These are phyloP conservation scores for Antrozous pallidus DNA, from an alignment of 2,797 vertebrate genomes.

Conservation along the genomic window DNA sequence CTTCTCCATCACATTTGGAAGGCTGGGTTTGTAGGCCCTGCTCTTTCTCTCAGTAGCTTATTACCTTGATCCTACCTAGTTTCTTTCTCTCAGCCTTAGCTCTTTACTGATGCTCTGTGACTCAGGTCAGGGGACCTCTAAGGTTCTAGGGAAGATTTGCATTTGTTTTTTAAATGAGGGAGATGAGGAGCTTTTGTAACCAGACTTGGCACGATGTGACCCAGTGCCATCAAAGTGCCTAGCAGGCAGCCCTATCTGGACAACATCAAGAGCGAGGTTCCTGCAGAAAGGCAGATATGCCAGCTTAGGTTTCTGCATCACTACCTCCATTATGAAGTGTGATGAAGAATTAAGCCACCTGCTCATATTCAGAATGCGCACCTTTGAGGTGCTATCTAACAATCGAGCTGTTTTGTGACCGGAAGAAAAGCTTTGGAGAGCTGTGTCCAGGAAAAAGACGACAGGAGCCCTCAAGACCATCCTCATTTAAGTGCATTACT, in stretches of 20 bases:
- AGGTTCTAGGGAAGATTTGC: background rate
- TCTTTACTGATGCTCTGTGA: background rate
- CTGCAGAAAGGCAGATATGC: background rate
- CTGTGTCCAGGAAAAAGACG: background rate
- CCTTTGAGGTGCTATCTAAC: background rate
- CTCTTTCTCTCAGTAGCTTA: background rate
- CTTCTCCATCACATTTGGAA: background rate
- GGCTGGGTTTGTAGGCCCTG: background rate
- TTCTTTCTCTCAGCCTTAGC: background rate
- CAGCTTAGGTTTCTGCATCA: background rate
- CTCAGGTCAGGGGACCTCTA: background rate
- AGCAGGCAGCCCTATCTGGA: background rate
- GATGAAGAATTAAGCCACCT: background rate
- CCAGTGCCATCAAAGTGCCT: background rate
- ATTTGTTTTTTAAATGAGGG: background rate
- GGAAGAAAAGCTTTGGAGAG: background rate
- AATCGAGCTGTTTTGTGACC: background rate
- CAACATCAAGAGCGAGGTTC: background rate
- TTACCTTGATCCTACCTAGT: background rate
- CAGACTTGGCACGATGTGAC: background rate
- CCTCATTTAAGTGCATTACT: background rate
- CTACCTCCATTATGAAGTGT: background rate
- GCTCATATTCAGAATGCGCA: background rate
- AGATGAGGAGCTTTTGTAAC: conserved; percentile 10
- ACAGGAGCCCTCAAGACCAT: background rate